Evolutionary conservation across 2,113 vertebrate species (phyloP), one percentile per base, ranked within the genome.

Genomic region (Seriola rivoliana): DNA sequence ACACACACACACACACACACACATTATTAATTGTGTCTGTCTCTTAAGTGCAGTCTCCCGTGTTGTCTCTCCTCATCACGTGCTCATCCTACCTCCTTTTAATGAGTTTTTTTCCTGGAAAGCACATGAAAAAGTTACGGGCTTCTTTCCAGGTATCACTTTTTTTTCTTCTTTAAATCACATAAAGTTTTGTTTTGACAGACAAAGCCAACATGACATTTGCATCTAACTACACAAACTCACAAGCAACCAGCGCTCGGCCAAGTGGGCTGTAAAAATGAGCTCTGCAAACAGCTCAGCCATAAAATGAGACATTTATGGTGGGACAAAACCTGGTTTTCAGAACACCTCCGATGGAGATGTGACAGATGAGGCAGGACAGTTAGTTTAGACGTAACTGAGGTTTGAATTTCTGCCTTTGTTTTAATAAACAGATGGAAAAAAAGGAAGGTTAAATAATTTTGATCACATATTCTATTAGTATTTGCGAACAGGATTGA

Each of bases 261-360:
- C 25, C 50, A 57, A 58, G 54, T 50, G 57, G 50, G 73, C 62
- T 74, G 82, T 91, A 86, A 93, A 89, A 63, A 55, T 4, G 11
- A 40, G 65, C 72, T 86, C 71, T 73, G 52, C 85, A 91, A 93
- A 93, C 90, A 84, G 50, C 3, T 50, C 8, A 0, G 13, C 71
- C 13, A 79, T 93, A 93, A 94, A 93, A 79, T 6, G 16, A 63
- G 66, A 81, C 63, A 5, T 90, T 94, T 93, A 93, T 75, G 71
- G 34, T 0, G 8, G 23, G 67, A 60, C 75, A 46, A 63, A 62
- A 67, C 42, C 46, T 25, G 32, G 21, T 25, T 76, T 69, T 48
- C 21, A 40, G 13, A 81, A 29, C 6, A 2, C 2, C 8, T 34
- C 25, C 14, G 55, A 11, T 59, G 36, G 4, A 38, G 6, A 2